Evolutionary conservation across 2,797 vertebrate species (phyloP), one percentile per base, ranked within the genome.

Genomic region (Ambastaia sidthimunki): DNA sequence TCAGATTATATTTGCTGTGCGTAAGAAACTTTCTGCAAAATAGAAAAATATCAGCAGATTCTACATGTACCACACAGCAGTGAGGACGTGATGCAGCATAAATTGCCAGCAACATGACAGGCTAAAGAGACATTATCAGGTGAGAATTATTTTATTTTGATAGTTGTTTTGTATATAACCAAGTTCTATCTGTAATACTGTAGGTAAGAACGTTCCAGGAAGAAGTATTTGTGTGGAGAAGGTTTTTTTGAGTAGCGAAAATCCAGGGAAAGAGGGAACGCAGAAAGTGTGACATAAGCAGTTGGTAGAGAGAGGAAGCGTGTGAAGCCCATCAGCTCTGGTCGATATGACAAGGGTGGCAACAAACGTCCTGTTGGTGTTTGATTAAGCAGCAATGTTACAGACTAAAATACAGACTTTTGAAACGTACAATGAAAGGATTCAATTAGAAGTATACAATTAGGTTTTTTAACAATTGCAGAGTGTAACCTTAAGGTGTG

Each of bases 171-270:
- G 11, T 13, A 21, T 21, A 0, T 50, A 50, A 11, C 18, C 7
- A 3, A 1, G 0, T 19, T 9, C 89, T 75, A 89, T 84, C 86
- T 89, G 86, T 92, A 93, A 81, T 91, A 91, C 1, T 90, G 81
- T 5, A 87, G 76, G 6, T 73, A 84, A 15, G 92, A 91, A 67
- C 82, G 84, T 71, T 92, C 80, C 7, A 73, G 86, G 68, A 89
- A 80, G 81, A 93, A 94, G 87, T 85, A 92, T 68, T 85, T 89
- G 2, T 52, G 86, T 18, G 55, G 4, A 0, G 1, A 70, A 0
- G 65, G 73, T 41, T n/a, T 28, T 73, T 75, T 82, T 60, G 78
- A 48, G 72, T 82, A 69, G 77, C 72, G 80, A 16, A 85, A 67
- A 2, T 91, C 85, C 62, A 86, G 79, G 47, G 52, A 74, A 69